Evolutionary conservation across 2,797 vertebrate genomes (phyloP).

Genomic region (Pampus argenteus): DNA sequence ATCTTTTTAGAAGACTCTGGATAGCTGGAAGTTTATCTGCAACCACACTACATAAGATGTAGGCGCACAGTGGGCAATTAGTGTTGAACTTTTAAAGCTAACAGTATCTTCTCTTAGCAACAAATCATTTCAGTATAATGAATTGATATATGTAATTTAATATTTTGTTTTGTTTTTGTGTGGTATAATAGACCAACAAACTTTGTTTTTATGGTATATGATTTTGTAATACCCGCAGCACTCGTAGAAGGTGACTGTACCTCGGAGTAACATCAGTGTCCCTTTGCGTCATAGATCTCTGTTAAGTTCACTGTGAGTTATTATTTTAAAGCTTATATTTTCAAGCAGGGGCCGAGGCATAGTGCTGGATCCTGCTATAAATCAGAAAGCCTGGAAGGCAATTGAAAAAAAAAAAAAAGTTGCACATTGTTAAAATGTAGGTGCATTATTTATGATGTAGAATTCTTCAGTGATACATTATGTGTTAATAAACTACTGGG

Average conservation of each 20-base stretch:
- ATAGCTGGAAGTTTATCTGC: neutral
- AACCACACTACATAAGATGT: neutral
- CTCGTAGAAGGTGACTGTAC: slow-evolving; percentile 17
- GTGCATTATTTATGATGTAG: slow-evolving; percentile 74
- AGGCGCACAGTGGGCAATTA: slow-evolving; percentile 4
- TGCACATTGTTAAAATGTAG: slow-evolving; percentile 70
- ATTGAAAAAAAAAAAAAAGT: slow-evolving; percentile 43
- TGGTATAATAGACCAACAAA: neutral
- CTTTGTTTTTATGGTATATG: slow-evolving; percentile 16
- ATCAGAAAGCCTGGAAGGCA: slow-evolving; percentile 60
- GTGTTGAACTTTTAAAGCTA: neutral
- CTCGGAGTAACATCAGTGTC: slow-evolving; percentile 41
- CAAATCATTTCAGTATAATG: neutral
- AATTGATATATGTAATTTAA: neutral
- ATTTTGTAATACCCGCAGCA: slow-evolving; percentile 18
- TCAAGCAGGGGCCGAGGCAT: slow-evolving; percentile 48
- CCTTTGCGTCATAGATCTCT: slow-evolving; percentile 54
- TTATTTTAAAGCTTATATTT: slow-evolving; percentile 64
- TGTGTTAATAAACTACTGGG: slow-evolving; percentile 69
- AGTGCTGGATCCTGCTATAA: slow-evolving; percentile 57
- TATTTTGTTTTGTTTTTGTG: neutral
- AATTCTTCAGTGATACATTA: slow-evolving; percentile 59
- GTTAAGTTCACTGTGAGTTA: slow-evolving; percentile 61
- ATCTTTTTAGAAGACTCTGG: neutral
- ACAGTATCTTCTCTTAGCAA: neutral